Percentiles rank a stretch among this genome's conserved stretches.
Evolutionary conservation across 2,113 vertebrate genomes (phyloP).

Genomic region (Equus przewalskii): DNA sequence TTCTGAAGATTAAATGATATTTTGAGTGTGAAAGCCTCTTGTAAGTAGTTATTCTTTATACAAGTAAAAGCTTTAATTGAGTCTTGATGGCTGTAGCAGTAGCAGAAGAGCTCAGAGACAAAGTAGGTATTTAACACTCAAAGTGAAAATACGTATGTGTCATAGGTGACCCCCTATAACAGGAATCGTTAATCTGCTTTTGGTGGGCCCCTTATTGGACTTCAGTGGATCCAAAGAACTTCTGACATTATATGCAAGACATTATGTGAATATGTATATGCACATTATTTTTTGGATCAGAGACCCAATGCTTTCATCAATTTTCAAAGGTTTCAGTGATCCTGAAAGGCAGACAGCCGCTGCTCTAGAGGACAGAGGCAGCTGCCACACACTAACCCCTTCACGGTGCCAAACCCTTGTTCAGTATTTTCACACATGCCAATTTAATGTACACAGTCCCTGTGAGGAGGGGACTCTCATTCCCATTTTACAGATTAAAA

Average conservation of each 20-base stretch:
- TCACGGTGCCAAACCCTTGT: not conserved
- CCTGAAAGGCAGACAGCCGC: not conserved
- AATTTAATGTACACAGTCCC: not conserved
- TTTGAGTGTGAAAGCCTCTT: not conserved
- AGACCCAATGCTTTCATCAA: not conserved
- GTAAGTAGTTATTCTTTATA: slow-evolving; percentile 9
- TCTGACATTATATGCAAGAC: not conserved
- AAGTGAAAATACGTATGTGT: not conserved
- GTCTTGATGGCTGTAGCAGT: not conserved
- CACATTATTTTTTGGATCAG: not conserved
- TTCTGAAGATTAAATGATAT: not conserved
- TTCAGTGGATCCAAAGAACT: not conserved
- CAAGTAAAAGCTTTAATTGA: not conserved
- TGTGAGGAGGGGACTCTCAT: not conserved
- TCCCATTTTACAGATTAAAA: not conserved
- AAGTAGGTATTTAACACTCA: not conserved
- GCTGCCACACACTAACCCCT: not conserved
- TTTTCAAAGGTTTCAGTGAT: slow-evolving; percentile 26
- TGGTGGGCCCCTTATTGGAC: not conserved
- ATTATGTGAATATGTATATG: not conserved
- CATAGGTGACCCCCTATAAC: not conserved
- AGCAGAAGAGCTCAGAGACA: not conserved
- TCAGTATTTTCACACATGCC: not conserved
- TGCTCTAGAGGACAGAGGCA: not conserved
- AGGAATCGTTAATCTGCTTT: not conserved